These are phyloP conservation scores for Caenorhabditis sp. DNA, from an alignment of 2,888 invertebrate genomes.

Conservation along the genomic window DNA sequence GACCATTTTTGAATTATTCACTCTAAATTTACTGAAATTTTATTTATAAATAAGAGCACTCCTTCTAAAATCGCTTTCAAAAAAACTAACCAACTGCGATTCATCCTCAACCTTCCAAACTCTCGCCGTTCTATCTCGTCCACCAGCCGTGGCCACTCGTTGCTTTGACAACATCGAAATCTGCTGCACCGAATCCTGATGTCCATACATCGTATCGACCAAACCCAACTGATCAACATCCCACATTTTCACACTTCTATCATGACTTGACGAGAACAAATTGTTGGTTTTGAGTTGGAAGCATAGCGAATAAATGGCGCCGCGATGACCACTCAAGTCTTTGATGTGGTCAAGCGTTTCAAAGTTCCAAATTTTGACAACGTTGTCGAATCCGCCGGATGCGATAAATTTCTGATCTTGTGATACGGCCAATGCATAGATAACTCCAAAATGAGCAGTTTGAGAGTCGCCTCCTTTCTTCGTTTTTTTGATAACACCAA, in stretches of 20 bases:
- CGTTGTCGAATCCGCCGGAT: slow-evolving; percentile 62
- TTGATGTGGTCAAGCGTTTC: slow-evolving; percentile 54
- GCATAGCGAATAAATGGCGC: slow-evolving; percentile 57
- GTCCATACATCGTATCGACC: slow-evolving; percentile 79
- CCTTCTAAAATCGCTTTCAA: no score
- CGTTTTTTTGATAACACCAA: slow-evolving; percentile 52
- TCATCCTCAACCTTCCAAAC: slow-evolving; percentile 98
- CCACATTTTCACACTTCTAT: slow-evolving; percentile 78
- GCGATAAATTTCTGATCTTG: slow-evolving; percentile 62
- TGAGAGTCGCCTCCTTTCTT: slow-evolving; percentile 44
- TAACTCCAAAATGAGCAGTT: slow-evolving; percentile 56
- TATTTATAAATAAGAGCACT: no score
- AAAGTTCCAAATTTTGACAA: slow-evolving; percentile 65
- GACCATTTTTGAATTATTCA: no score
- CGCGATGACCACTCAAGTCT: slow-evolving; percentile 61
- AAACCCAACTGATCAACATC: slow-evolving; percentile 88
- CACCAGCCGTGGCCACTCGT: slow-evolving; percentile 83
- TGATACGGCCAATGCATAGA: slow-evolving; percentile 62
- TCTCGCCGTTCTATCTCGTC: slow-evolving; percentile 84
- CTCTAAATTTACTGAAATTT: no score
- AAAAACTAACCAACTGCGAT: slow-evolving; percentile 86
- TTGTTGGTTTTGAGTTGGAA: slow-evolving; percentile 59
- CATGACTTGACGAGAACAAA: slow-evolving; percentile 64
- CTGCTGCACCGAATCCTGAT: slow-evolving; percentile 84
- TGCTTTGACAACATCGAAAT: slow-evolving; percentile 88